Conservation (phyloP, 2,888 invertebrate genomes). For the Hoplodrina ambigua region DNA sequence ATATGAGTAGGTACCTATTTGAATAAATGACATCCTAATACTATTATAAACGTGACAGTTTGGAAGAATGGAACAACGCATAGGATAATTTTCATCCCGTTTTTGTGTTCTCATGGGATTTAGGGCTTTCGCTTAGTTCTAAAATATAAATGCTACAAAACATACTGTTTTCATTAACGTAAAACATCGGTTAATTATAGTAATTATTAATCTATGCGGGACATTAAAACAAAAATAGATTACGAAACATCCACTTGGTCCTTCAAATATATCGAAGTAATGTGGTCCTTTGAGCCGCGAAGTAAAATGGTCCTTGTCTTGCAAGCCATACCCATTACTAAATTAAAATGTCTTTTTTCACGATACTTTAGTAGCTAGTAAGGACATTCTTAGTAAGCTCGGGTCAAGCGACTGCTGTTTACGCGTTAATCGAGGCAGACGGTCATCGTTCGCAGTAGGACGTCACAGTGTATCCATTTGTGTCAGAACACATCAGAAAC, state of each 20-base stretch:
- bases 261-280: too few species aligned
- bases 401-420: conserved; percentile 29
- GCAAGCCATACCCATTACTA: not conserved
- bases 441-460: conserved; percentile 42
- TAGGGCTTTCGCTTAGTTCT: too few species aligned
- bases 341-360: conserved; percentile 1
- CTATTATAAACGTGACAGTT: too few species aligned
- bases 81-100: too few species aligned
- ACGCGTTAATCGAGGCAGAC: conserved; percentile 22
- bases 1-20: too few species aligned
- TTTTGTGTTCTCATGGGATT: too few species aligned
- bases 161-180: too few species aligned
- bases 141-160: too few species aligned
- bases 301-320: not conserved
- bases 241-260: not conserved
- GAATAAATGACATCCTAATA: too few species aligned
- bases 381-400: not conserved
- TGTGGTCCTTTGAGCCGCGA: not conserved
- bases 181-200: not conserved
- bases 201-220: not conserved
- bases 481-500: conserved; percentile 56
- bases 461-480: conserved; percentile 39
- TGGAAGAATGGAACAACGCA: too few species aligned
- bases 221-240: not conserved
- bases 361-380: not conserved